phyloP scores from a whole-genome alignment of 2,113 vertebrate genomes.

The Plestiodon gilberti region DNA sequence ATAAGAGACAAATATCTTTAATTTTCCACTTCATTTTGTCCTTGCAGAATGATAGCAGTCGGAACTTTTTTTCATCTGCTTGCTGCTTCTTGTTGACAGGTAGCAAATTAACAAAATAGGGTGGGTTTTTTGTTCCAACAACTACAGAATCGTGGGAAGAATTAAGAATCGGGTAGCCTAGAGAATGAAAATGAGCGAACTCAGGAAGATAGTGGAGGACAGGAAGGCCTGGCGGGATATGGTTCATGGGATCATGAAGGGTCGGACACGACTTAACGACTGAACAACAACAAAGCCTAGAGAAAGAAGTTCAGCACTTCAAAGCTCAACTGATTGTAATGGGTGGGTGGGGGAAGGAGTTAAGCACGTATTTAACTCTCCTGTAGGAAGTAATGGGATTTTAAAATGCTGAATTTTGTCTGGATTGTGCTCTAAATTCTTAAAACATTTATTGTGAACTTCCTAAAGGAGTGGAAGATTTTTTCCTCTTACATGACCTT shows the following conservation, averaged over 20 bases:
- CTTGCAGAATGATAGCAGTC: conserved; percentile 50
- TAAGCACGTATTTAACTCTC: background rate
- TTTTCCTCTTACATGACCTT: background rate
- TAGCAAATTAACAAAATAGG: conserved; percentile 34
- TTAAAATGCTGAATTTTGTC: background rate
- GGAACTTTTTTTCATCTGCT: conserved; percentile 45
- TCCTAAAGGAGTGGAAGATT: background rate
- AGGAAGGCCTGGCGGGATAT: too few species aligned
- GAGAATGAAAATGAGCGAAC: too few species aligned
- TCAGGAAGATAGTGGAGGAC: too few species aligned
- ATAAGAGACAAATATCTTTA: conserved; percentile 76
- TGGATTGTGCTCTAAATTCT: background rate
- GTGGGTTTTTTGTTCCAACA: background rate
- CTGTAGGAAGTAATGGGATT: background rate
- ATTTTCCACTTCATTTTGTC: conserved; percentile 71
- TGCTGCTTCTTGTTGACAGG: conserved; percentile 36
- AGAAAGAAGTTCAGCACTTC: background rate
- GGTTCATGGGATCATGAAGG: too few species aligned
- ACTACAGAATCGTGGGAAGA: conserved; percentile 21
- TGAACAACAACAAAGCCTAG: background rate
- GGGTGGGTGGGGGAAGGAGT: background rate
- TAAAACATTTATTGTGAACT: background rate
- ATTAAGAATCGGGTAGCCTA: conserved; percentile 16
- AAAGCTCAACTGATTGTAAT: background rate
- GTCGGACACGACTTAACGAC: too few species aligned